Evolutionary conservation across 2,888 invertebrate genomes (phyloP).

Genomic region (Psococerastis gibbosa): DNA sequence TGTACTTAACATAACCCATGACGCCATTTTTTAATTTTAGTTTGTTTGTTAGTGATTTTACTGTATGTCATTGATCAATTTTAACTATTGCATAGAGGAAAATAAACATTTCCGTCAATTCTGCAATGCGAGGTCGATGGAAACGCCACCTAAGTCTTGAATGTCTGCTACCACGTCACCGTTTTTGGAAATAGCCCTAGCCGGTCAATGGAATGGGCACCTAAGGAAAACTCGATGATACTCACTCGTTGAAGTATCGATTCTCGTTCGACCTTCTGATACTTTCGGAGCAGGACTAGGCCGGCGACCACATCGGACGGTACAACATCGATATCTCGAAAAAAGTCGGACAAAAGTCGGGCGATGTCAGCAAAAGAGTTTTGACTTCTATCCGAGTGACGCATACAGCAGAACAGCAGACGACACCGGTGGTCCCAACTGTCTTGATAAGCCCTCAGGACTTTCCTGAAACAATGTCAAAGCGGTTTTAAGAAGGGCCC

Average conservation of each 20-base stretch:
- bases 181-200: no score
- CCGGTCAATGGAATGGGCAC: no score
- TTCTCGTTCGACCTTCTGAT: constrained; percentile 59
- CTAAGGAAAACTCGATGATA: no score
- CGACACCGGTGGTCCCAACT: constrained; percentile 74
- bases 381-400: constrained; percentile 53
- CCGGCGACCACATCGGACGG: constrained; percentile 77
- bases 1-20: no score
- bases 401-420: constrained; percentile 64
- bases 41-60: no score
- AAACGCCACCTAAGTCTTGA: no score
- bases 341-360: constrained; percentile 63
- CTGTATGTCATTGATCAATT: no score
- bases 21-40: no score
- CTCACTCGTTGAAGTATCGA: constrained; percentile 47
- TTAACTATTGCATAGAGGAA: no score
- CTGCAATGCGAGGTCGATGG: no score
- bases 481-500: neutral
- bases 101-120: no score
- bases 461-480: constrained; percentile 41
- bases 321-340: constrained; percentile 71
- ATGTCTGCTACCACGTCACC: no score
- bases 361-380: constrained; percentile 76
- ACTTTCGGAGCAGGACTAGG: constrained; percentile 54
- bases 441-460: constrained; percentile 67